These are phyloP conservation scores for Limnephilus lunatus DNA, from an alignment of 2,888 invertebrate genomes.

Conservation along the genomic window DNA sequence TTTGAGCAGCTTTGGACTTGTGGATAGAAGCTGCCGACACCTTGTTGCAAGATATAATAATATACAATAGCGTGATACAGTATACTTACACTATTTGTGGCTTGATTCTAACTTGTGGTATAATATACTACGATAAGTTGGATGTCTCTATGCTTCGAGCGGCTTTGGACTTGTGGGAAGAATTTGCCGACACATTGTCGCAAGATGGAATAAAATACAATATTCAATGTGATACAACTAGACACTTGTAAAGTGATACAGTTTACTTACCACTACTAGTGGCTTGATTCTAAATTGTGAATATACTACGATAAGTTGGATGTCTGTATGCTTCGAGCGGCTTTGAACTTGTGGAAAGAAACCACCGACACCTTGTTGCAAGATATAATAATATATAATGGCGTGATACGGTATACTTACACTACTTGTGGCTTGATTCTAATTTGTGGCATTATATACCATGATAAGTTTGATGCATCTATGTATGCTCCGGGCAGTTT, in stretches of 20 bases:
- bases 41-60: neutral
- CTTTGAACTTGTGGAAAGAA: too few relatives aligned
- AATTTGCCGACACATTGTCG: neutral
- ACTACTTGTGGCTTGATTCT: too few relatives aligned
- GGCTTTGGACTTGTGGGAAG: neutral
- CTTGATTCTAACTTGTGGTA: too few relatives aligned
- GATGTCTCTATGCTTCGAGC: neutral
- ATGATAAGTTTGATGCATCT: too few relatives aligned
- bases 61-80: neutral
- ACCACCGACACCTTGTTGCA: neutral
- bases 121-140: too few relatives aligned
- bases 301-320: too few relatives aligned
- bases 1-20: neutral
- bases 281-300: too few relatives aligned
- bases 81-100: too few relatives aligned
- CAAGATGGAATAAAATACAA: neutral
- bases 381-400: neutral
- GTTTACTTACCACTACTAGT: too few relatives aligned
- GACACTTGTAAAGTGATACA: neutral
- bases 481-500: too few relatives aligned
- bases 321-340: neutral
- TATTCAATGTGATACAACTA: neutral
- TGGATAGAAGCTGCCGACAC: neutral
- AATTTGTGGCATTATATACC: too few relatives aligned
- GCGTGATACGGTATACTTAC: too few relatives aligned